Percentiles rank a stretch among this genome's conserved stretches.
Evolutionary conservation across 2,888 invertebrate genomes (phyloP).

Genomic region (Portevinia maculata): DNA sequence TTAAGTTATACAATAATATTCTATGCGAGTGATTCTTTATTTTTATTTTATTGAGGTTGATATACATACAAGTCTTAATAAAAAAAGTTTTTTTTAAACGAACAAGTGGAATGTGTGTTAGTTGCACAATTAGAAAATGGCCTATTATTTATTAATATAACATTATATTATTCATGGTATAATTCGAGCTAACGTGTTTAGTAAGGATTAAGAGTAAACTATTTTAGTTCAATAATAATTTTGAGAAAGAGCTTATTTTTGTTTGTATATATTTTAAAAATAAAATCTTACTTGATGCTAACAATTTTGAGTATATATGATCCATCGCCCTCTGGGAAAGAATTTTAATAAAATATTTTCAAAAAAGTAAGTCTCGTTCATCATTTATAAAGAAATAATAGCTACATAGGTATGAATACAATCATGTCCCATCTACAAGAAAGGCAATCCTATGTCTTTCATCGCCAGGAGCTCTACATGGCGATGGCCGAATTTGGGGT

Average conservation of each 20-base stretch:
- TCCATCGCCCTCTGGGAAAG: too few relatives aligned
- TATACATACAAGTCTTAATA: not conserved
- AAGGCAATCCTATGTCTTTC: too few relatives aligned
- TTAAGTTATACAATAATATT: too few relatives aligned
- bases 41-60: not conserved
- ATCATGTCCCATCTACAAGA: too few relatives aligned
- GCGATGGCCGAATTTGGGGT: too few relatives aligned
- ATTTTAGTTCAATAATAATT: not conserved
- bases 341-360: too few relatives aligned
- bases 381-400: too few relatives aligned
- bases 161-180: not conserved
- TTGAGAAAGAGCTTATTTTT: not conserved
- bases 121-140: not conserved
- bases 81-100: not conserved
- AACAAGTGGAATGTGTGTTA: constrained; percentile 2
- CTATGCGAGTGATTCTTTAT: not conserved
- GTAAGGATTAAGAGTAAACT: not conserved
- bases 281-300: too few relatives aligned
- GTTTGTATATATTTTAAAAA: not conserved
- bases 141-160: not conserved
- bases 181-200: not conserved
- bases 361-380: too few relatives aligned
- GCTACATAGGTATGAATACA: too few relatives aligned
- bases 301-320: too few relatives aligned
- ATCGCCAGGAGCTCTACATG: too few relatives aligned